Evolutionary conservation across 2,888 invertebrate species (phyloP), one percentile per base, ranked within the genome.

Genomic region (Rhorus exstirpatorius): DNA sequence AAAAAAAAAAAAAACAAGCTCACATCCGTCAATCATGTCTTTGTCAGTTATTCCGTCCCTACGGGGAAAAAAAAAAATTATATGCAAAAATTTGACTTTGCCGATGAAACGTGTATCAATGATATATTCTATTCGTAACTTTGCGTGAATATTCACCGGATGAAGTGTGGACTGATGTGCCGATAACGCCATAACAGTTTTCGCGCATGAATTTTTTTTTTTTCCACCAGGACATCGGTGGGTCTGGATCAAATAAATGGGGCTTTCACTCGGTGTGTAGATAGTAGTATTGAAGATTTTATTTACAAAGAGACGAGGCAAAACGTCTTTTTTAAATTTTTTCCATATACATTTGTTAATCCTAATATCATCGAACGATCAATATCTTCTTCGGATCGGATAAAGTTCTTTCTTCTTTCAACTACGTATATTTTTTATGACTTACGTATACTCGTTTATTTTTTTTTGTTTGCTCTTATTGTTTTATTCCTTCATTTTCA

Each of bases 241-340:
- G 4, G 41, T 10, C 21, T 1, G 17, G 75, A 31, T 14, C 1
- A 41, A 60, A 60, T 44, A 53, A 49, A 77, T 14, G 10, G 31
- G 1, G n/a, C 31, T 60, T 41, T 21, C 12, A 61, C 3, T 61
- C 7, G 49, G 55, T 51, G 58, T 79, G 46, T 51, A 58, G 58
- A 79, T n/a, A n/a, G n/a, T 79, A 82, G 74, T 82, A 70, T 49
- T 65, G 78, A 82, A 75, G 79, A 71, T 82, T 82, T 82, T 82
- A 82, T 82, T 75, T 82, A 82, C 75, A 82, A 75, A 71, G 75
- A 75, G 75, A 79, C 65, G 70, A 79, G 65, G 79, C 82, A 71
- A 79, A 82, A 63, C 58, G 49, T 49, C 1, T 31, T 71, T 63
- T n/a, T n/a, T n/a, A n/a, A n/a, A n/a, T 65, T 78, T 63, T 6